Percentiles rank a stretch among this genome's conserved stretches.
Evolutionary conservation across 2,888 invertebrate genomes (phyloP).

Genomic region (Notocelia uddmanniana): DNA sequence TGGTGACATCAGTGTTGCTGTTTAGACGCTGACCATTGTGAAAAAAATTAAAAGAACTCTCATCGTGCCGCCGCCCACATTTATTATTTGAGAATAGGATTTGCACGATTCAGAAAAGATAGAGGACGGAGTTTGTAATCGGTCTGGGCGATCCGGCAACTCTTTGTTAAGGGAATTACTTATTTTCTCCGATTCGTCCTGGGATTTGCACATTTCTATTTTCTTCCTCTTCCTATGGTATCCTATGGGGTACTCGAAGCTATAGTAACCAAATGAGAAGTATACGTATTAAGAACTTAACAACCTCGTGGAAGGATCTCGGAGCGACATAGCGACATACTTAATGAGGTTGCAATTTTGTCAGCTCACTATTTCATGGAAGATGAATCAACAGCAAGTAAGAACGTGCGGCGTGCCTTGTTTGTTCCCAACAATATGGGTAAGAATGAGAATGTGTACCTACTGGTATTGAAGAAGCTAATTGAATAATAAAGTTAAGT

Average conservation of each 20-base stretch:
- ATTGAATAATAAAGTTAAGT: background rate
- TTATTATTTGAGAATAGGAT: background rate
- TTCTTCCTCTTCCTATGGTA: no score
- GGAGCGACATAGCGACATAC: background rate
- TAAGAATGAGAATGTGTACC: no score
- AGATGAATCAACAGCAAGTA: background rate
- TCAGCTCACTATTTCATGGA: background rate
- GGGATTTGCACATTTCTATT: no score
- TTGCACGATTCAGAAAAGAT: slow-evolving; percentile 5
- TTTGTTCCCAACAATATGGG: no score
- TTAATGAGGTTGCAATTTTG: background rate
- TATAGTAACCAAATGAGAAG: no score
- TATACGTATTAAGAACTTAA: background rate
- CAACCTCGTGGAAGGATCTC: background rate
- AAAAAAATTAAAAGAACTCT: background rate
- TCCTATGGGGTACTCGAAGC: no score
- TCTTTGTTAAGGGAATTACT: background rate
- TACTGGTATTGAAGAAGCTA: no score
- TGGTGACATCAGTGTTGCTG: no score
- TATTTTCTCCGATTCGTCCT: no score
- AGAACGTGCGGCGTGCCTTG: background rate
- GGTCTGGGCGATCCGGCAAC: background rate
- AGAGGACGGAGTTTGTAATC: background rate
- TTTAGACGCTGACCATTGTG: slow-evolving; percentile 1
- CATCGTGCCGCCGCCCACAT: background rate